Evolutionary conservation across 2,113 vertebrate species (phyloP), one percentile per base, ranked within the genome.

Genomic region (Daboia siamensis): DNA sequence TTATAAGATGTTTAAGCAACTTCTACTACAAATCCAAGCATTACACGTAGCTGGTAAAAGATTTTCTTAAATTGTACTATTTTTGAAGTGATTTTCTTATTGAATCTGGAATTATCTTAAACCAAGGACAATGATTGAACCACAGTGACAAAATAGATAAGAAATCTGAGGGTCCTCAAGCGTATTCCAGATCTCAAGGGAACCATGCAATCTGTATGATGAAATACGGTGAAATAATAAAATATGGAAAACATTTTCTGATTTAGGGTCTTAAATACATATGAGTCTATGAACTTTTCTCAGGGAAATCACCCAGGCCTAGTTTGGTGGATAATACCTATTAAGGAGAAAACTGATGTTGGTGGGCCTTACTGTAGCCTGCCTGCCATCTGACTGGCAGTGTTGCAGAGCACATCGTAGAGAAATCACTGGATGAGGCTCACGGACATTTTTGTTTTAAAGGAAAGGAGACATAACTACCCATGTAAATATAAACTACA

Each of bases 261-360:
- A 61, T 90, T 59, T 57, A 64, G 48, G 61, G 74, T 90, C 56
- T 93, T 90, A 80, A 93, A 44, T 90, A 93, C 52, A 90, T 59
- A 74, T 29, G 21, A 86, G 23, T 23, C 17, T 59, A 3, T 86
- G 46, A 64, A 61, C 52, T 3, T 21, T 57, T 51, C 33, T 56
- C 64, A 48, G 29, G 59, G 59, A 23, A 57, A 57, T 80, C 69
- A 80, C 15, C 15, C 69, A 33, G 33, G 52, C 15, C 20, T 55
- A 44, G 11, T 88, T 39, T 21, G 24, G 2, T 6, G 33, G 13
- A 17, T 44, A 57, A 44, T n/a, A 51, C 3, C 1, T 46, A 86
- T 86, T 86, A 26, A 64, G 59, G 80, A 90, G 44, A 44, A 55
- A 80, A 84, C n/a, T 17, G 57, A 61, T 61, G 88, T 64, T 87